These are phyloP conservation scores for Gadopsis bispinosus DNA, from an alignment of 2,797 vertebrate genomes.

Conservation along the genomic window DNA sequence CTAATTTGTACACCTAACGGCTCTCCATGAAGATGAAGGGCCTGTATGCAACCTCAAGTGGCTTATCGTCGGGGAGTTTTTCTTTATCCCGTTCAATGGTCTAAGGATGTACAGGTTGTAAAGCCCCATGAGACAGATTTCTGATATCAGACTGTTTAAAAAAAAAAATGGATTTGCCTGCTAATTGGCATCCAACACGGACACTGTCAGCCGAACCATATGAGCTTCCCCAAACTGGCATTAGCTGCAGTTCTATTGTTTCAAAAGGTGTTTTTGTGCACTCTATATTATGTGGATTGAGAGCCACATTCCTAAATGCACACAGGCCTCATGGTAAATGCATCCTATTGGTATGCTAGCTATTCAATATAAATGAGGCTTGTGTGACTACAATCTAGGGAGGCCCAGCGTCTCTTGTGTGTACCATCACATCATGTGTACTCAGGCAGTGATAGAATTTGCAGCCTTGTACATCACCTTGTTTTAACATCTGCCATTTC, in stretches of 20 bases:
- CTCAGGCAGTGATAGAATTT: slow-evolving; percentile 51
- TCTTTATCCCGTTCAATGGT: too few relatives aligned
- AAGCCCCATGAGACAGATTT: background rate
- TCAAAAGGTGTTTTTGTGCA: slow-evolving; percentile 11
- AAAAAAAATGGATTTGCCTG: background rate
- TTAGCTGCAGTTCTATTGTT: slow-evolving; percentile 5
- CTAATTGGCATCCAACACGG: background rate
- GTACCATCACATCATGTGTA: slow-evolving; percentile 42
- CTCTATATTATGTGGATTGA: background rate
- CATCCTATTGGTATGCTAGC: slow-evolving; percentile 30
- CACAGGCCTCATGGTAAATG: slow-evolving; percentile 20
- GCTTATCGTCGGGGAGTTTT: background rate
- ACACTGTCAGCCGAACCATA: background rate
- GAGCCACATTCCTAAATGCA: slow-evolving; percentile 30
- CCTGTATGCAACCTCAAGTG: background rate
- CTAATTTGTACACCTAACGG: slow-evolving; percentile 19
- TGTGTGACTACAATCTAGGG: slow-evolving; percentile 44
- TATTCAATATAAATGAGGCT: slow-evolving; percentile 52
- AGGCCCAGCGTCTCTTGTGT: slow-evolving; percentile 22
- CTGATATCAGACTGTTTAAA: background rate
- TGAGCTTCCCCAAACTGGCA: background rate
- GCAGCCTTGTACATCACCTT: slow-evolving; percentile 36
- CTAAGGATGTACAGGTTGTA: background rate
- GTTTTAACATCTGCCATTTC: slow-evolving; percentile 68
- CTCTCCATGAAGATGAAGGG: slow-evolving; percentile 16